phyloP scores from a whole-genome alignment of 2,888 invertebrate species.

The Pyrochroa serraticornis region DNA sequence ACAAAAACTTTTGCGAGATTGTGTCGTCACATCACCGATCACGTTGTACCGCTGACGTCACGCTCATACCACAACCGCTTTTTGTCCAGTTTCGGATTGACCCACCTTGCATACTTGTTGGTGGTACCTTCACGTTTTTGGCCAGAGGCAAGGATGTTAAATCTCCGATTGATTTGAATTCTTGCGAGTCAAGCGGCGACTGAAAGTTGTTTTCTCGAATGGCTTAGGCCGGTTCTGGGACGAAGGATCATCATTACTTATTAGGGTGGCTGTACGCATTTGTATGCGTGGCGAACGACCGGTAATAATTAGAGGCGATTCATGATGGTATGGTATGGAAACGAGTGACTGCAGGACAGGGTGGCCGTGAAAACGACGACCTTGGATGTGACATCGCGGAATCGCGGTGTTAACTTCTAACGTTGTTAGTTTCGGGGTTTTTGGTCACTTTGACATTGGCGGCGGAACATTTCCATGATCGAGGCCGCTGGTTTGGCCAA shows the following conservation, averaged over 20 bases:
- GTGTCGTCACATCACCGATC: neutral
- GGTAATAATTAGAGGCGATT: neutral
- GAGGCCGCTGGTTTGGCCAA: too few species aligned
- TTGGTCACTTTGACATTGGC: too few species aligned
- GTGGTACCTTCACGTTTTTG: constrained; percentile 25
- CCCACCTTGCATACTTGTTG: constrained; percentile 23
- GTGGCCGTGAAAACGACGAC: too few species aligned
- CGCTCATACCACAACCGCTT: neutral
- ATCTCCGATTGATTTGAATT: constrained; percentile 24
- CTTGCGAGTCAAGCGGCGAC: constrained; percentile 20
- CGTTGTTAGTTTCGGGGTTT: too few species aligned
- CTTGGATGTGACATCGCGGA: too few species aligned
- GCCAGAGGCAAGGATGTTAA: constrained; percentile 34
- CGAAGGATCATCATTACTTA: constrained; percentile 13
- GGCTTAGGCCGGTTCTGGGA: constrained; percentile 10
- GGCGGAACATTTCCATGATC: too few species aligned
- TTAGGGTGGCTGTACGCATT: constrained; percentile 15
- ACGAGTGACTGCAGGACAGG: too few species aligned
- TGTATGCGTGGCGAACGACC: constrained; percentile 6
- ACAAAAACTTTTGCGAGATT: neutral
- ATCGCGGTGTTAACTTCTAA: too few species aligned
- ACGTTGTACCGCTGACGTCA: constrained; percentile 11
- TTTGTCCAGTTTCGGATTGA: constrained; percentile 22
- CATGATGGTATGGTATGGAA: too few species aligned
- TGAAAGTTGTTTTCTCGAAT: constrained; percentile 22